Percentiles rank a stretch among this genome's conserved stretches.
Conservation (phyloP, 1,140 invertebrate genomes). For the Uloborus diversus region DNA sequence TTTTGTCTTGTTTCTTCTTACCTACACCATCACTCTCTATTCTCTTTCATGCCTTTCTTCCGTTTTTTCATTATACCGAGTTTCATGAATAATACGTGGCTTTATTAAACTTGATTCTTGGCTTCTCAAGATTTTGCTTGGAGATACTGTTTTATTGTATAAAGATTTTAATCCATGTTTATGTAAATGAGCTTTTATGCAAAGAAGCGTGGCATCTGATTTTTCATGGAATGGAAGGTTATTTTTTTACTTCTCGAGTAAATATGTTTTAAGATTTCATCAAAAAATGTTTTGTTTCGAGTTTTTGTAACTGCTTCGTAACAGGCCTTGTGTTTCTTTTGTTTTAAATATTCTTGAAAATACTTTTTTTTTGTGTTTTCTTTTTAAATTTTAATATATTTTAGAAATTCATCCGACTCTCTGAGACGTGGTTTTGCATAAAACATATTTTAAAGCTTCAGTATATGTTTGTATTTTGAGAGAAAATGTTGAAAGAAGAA, state of each 20-base stretch:
- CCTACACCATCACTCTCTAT: constrained; percentile 7
- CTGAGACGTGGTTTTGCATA: too few species aligned
- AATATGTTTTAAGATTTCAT: not conserved
- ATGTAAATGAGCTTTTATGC: constrained; percentile 19
- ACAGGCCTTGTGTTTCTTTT: too few species aligned
- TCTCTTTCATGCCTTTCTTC: not conserved
- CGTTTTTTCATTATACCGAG: not conserved
- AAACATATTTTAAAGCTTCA: too few species aligned
- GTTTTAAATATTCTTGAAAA: too few species aligned
- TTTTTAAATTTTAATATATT: too few species aligned
- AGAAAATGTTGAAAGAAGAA: too few species aligned
- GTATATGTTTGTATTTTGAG: too few species aligned
- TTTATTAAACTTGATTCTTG: constrained; percentile 4
- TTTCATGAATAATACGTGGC: constrained; percentile 21
- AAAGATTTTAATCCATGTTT: constrained; percentile 31
- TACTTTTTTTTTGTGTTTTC: too few species aligned
- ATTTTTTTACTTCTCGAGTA: not conserved
- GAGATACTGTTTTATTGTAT: constrained; percentile 6
- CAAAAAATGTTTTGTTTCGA: too few species aligned
- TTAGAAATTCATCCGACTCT: too few species aligned
- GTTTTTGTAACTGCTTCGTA: too few species aligned
- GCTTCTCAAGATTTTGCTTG: not conserved
- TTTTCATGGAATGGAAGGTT: not conserved
- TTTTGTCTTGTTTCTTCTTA: constrained; percentile 12
- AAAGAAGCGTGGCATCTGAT: not conserved